These are phyloP conservation scores for Metopia argyrocephala DNA, from an alignment of 2,888 invertebrate species.

Conservation along the genomic window DNA sequence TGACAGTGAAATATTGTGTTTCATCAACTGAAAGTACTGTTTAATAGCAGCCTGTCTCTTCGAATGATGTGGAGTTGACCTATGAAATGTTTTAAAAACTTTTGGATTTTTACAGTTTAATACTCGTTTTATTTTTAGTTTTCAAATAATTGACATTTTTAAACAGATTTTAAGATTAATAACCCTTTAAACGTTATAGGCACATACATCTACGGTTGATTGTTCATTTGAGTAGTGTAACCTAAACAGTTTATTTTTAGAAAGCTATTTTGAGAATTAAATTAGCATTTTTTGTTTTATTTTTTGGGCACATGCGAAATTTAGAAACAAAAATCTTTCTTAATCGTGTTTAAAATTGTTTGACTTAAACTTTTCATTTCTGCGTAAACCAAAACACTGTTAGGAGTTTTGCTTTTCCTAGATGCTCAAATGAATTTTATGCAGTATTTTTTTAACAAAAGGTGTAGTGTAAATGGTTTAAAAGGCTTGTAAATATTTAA, in stretches of 20 bases:
- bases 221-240: background rate
- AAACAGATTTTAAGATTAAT: constrained; percentile 57
- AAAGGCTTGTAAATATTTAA: constrained; percentile 45
- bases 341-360: too few relatives aligned
- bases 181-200: constrained; percentile 50
- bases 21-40: background rate
- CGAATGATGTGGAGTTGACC: background rate
- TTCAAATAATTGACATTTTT: constrained; percentile 17
- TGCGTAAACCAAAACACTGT: too few relatives aligned
- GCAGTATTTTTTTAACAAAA: constrained; percentile 13
- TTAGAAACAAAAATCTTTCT: constrained; percentile 19
- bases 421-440: too few relatives aligned
- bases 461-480: constrained; percentile 47
- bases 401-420: too few relatives aligned
- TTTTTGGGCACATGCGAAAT: constrained; percentile 50
- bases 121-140: background rate
- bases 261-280: constrained; percentile 51
- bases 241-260: background rate
- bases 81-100: background rate
- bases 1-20: constrained; percentile 44
- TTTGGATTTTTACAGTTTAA: background rate
- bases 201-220: constrained; percentile 10
- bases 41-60: background rate
- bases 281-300: constrained; percentile 61
- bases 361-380: too few relatives aligned